Base-by-base conservation (phyloP, 1,140 invertebrate species). In the Stegodyphus mimosarum region DNA sequence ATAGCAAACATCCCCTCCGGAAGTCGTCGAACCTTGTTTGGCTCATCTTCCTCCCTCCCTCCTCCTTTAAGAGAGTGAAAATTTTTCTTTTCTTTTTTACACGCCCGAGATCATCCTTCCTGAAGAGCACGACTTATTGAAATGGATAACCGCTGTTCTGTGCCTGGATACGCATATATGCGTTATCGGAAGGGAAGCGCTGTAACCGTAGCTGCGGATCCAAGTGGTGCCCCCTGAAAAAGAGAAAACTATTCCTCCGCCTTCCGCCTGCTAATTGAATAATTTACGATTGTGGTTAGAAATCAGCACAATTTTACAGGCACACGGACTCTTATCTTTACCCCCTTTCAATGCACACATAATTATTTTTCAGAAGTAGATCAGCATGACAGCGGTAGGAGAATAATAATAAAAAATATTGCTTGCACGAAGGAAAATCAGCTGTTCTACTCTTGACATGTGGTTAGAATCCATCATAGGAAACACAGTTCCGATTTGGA, bases 1-100 rank as follows among this genome's bases (percentile, higher is more conserved):
- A 73, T 64, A 51, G 70, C 79, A 81, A 81, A 81, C 79, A 64
- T 81, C 79, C 79, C 79, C 79, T 81, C 79, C 79, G 79, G 79
- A 81, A 81, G 70, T 60, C 9, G 70, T 81, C 69, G 69, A 60
- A 73, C 67, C 67, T 52, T 71, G 52, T 80, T 71, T 80, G 69
- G 70, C 60, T 64, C 70, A 64, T 81, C 70, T 73, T 81, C 70
- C 60, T 81, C 53, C 11, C 51, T 33, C 33, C 1, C 33, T 33
- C 48, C 51, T 33, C 7, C 74, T 71, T 71, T 50, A 49, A 48
- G 76, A 76, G 64, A 53, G 33, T 33, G 33, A 33, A 33, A 33
- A 33, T 33, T 60, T 50, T 80, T 15, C 64, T 7, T 11, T 11
- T n/a, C 48, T 77, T 67, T 64, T 67, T 73, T 73, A 18, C 48